Conservation (phyloP, 2,113 vertebrate species). For the Porphyrio hochstetteri region DNA sequence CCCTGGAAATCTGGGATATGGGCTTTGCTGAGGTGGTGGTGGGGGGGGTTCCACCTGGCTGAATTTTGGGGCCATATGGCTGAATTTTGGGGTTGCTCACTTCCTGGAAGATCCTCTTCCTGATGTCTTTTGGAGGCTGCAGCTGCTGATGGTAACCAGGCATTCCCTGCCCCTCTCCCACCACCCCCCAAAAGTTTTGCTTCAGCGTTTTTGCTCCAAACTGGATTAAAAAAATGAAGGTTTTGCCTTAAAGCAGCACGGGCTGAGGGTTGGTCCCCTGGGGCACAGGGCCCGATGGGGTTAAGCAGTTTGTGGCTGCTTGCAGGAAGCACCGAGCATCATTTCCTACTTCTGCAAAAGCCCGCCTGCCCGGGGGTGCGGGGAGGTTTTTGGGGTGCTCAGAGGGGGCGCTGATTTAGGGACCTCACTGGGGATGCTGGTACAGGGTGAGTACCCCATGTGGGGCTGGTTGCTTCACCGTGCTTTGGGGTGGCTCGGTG, state of each 20-base stretch:
- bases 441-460: background rate
- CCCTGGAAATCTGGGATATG: background rate
- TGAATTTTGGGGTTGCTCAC: background rate
- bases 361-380: accelerated
- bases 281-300: background rate
- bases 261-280: background rate
- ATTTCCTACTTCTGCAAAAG: constrained; percentile 26
- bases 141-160: background rate
- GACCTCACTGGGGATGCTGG: background rate
- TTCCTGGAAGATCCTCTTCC: too few relatives aligned
- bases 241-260: accelerated
- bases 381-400: background rate
- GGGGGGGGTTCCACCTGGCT: background rate
- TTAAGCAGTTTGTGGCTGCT: background rate
- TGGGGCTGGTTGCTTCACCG: background rate
- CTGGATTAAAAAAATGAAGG: accelerated
- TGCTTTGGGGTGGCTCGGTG: background rate
- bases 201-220: accelerated
- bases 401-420: background rate
- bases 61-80: background rate
- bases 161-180: too few relatives aligned
- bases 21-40: background rate
- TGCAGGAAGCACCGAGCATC: background rate
- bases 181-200: background rate
- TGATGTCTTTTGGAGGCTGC: background rate